These are phyloP conservation scores for Spisula solida DNA, from an alignment of 2,888 invertebrate species.

Conservation along the genomic window DNA sequence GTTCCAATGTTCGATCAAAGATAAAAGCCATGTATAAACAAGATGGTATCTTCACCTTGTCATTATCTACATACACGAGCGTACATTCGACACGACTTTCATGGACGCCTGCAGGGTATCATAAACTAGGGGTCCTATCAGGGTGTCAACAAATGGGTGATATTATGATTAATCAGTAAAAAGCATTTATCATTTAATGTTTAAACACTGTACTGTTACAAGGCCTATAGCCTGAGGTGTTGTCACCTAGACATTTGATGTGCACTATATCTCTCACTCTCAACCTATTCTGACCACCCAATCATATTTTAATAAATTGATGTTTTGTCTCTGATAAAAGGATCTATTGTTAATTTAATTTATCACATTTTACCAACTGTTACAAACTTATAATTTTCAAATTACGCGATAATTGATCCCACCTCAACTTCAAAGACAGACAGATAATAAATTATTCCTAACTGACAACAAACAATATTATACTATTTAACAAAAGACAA, in stretches of 20 bases:
- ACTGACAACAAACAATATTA: neutral
- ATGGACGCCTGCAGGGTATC: slow-evolving; percentile 14
- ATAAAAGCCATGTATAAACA: slow-evolving; percentile 30
- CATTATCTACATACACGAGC: slow-evolving; percentile 6
- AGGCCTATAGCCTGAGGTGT: slow-evolving; percentile 5
- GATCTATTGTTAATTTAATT: slow-evolving; percentile 24
- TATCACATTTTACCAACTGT: slow-evolving; percentile 17
- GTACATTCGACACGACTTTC: neutral
- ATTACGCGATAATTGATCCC: neutral
- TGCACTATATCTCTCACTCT: slow-evolving; percentile 29
- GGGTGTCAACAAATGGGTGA: slow-evolving; percentile 52
- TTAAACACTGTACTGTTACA: slow-evolving; percentile 57
- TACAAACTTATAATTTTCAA: slow-evolving; percentile 7
- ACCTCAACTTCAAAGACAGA: neutral
- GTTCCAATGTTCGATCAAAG: neutral
- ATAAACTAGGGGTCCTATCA: slow-evolving; percentile 36
- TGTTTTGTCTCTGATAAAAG: slow-evolving; percentile 20
- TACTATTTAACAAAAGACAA: neutral
- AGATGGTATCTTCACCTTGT: slow-evolving; percentile 26
- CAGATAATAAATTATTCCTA: neutral
- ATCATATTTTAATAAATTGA: slow-evolving; percentile 20
- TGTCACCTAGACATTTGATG: slow-evolving; percentile 38
- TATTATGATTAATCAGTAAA: slow-evolving; percentile 64
- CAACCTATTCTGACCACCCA: neutral
- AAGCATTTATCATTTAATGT: slow-evolving; percentile 54